These are phyloP conservation scores for Thyatira batis DNA, from an alignment of 2,888 invertebrate genomes.

Conservation along the genomic window DNA sequence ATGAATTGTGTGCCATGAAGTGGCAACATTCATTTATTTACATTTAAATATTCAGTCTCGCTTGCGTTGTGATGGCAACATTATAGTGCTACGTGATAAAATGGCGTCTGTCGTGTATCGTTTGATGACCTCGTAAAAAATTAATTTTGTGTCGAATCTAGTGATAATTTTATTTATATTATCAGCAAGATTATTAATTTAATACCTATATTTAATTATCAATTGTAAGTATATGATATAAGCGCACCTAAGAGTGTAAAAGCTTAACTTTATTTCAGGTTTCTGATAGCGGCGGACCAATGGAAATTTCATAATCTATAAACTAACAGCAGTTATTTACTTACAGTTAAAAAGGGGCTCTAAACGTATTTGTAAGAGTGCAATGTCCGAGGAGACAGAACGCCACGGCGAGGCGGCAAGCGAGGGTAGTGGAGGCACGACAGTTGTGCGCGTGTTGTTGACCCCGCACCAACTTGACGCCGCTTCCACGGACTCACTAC, in stretches of 20 bases:
- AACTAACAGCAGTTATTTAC: conserved; percentile 63
- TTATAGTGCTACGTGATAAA: conserved; percentile 58
- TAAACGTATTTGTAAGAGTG: conserved; percentile 72
- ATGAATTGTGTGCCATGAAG: too few species aligned
- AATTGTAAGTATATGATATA: conserved; percentile 28
- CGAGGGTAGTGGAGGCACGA: conserved; percentile 78
- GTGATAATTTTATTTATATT: conserved; percentile 28
- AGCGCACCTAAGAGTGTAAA: conserved; percentile 5
- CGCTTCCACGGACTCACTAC: conserved; percentile 85
- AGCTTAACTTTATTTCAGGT: conserved; percentile 40
- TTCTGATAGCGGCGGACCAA: conserved; percentile 63
- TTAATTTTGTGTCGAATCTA: conserved; percentile 33
- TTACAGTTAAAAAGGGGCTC: conserved; percentile 74
- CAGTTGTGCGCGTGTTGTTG: conserved; percentile 82
- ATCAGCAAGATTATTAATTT: conserved; percentile 9
- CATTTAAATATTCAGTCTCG: too few species aligned
- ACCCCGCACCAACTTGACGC: conserved; percentile 85
- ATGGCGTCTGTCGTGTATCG: conserved; percentile 67
- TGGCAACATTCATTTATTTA: too few species aligned
- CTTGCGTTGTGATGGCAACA: conserved; percentile 29
- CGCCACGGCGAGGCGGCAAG: conserved; percentile 73
- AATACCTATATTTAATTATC: conserved; percentile 12
- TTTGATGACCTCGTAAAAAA: conserved; percentile 55
- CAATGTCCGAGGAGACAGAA: conserved; percentile 80
- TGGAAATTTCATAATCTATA: conserved; percentile 51